Evolutionary conservation across 2,113 vertebrate species (phyloP), one percentile per base, ranked within the genome.

Genomic region (Procavia capensis): DNA sequence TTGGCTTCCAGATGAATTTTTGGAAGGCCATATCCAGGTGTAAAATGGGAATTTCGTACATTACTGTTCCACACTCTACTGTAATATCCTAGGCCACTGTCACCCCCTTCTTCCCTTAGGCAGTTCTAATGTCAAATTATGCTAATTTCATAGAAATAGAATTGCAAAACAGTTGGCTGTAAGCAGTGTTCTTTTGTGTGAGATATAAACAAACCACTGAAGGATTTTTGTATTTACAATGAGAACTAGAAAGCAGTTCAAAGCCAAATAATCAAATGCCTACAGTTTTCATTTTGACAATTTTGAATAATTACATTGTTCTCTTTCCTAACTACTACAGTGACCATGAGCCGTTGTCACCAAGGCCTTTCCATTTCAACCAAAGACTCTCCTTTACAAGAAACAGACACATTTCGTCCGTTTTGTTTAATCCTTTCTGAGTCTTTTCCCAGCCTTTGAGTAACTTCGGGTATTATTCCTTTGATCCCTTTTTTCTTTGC

Each of bases 141-240:
- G 75, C 88, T 81, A 90, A 84, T 84, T 97, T 97, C 74, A 83
- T 64, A 95, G 94, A 94, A 93, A 90, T 78, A 39, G 92, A 97
- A 97, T 64, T 36, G 8, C 90, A 22, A 93, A 80, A 72, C 85
- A 96, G 64, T 59, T 97, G 93, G 90, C 88, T 94, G 57, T 78
- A 97, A 98, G 95, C 82, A 68, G 68, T 39, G 34, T 70, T 95
- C 34, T 97, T 95, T 98, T 94, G 91, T 95, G 82, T 66, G 92
- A 88, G 86, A 95, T 94, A 54, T 75, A 85, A 97, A 79, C 80
- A 57, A 97, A 88, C 17, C 68, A 87, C 86, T 90, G 94, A 87
- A 54, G 39, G 63, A 79, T 80, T 90, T 97, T 91, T 95, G 82
- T 93, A 95, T 96, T 97, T 94, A 94, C 93, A 84, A 75, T 36